Percentiles rank a stretch among this genome's conserved stretches.
These are phyloP conservation scores for Meteorus cinctellus DNA, from an alignment of 2,888 invertebrate species.

Conservation along the genomic window DNA sequence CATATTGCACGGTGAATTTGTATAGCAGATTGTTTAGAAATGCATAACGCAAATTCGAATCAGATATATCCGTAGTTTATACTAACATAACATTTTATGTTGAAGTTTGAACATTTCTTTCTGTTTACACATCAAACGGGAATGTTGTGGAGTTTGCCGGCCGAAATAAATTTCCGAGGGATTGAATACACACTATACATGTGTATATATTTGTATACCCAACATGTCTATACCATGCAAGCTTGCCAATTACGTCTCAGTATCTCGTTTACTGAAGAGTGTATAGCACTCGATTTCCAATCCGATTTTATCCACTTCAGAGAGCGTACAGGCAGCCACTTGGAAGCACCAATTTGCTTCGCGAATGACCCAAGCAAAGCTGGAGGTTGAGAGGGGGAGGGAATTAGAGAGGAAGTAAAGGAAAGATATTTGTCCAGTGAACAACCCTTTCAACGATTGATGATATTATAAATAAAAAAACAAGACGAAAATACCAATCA, in stretches of 20 bases:
- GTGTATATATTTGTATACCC: not conserved
- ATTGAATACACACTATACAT: not conserved
- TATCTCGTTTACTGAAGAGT: not conserved
- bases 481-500: not conserved
- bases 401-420: not conserved
- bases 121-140: not conserved
- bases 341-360: constrained; percentile 9
- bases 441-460: not conserved
- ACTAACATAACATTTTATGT: too few species aligned
- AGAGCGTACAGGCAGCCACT: constrained; percentile 1
- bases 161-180: too few species aligned
- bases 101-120: not conserved
- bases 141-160: not conserved
- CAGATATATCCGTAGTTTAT: too few species aligned
- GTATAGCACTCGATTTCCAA: constrained; percentile 2
- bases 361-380: not conserved
- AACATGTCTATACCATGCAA: not conserved
- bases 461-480: constrained; percentile 3
- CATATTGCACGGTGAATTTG: not conserved
- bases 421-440: constrained; percentile 1
- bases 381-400: not conserved
- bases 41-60: not conserved
- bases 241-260: constrained; percentile 6
- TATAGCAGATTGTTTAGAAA: not conserved
- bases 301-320: constrained; percentile 13